phyloP scores from a whole-genome alignment of 2,113 vertebrate species.

The Neotoma lepida region DNA sequence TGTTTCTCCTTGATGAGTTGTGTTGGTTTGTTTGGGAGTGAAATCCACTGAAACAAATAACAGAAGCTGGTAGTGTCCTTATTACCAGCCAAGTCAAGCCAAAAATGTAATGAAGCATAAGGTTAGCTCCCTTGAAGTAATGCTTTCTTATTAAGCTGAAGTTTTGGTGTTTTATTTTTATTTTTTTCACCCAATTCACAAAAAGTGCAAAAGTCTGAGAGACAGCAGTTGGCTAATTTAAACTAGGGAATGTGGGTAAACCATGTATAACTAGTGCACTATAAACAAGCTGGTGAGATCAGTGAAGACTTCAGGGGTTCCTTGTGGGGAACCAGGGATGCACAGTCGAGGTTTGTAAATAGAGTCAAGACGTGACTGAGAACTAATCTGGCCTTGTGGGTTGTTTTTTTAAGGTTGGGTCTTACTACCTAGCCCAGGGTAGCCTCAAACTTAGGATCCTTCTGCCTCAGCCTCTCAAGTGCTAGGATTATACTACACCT shows the following conservation, averaged over 20 bases:
- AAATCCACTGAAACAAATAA: slow-evolving; percentile 42
- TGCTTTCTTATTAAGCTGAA: neutral
- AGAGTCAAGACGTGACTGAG: neutral
- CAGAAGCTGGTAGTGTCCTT: slow-evolving; percentile 16
- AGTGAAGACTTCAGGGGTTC: neutral
- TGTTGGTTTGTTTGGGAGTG: slow-evolving; percentile 16
- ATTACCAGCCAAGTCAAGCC: neutral
- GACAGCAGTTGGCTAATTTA: neutral
- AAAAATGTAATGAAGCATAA: slow-evolving; percentile 2
- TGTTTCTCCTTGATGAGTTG: neutral
- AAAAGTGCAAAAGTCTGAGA: neutral
- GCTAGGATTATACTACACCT: neutral
- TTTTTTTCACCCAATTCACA: neutral
- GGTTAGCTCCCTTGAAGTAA: neutral
- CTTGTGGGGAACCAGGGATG: neutral
- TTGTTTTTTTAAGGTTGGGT: neutral
- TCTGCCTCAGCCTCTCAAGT: neutral
- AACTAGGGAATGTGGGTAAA: neutral
- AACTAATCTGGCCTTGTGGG: neutral
- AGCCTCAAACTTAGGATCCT: neutral
- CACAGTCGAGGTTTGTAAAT: neutral
- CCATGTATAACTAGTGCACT: neutral
- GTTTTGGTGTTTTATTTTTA: slow-evolving; percentile 1
- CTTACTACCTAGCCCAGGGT: neutral
- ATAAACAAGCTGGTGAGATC: neutral